phyloP scores from a whole-genome alignment of 2,888 invertebrate genomes.

The Drosophila neotestacea region DNA sequence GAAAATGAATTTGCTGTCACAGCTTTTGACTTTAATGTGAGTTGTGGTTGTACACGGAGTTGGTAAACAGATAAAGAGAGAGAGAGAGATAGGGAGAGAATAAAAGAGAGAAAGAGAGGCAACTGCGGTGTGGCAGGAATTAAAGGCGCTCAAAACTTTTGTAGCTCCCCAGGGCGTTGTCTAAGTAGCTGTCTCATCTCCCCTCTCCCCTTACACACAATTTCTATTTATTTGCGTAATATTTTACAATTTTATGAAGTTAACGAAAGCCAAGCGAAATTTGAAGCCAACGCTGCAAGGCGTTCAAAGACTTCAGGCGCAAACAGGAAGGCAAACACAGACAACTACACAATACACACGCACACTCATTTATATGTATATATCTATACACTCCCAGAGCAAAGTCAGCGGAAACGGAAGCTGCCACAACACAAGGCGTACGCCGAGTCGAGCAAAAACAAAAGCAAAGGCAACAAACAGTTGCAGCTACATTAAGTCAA shows the following conservation, averaged over 20 bases:
- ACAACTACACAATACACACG: slow-evolving; percentile 17
- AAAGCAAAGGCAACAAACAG: slow-evolving; percentile 66
- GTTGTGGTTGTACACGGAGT: slow-evolving; percentile 30
- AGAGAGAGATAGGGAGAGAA: not conserved
- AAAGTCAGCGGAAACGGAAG: slow-evolving; percentile 69
- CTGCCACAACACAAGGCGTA: slow-evolving; percentile 56
- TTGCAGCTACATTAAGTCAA: slow-evolving; percentile 64
- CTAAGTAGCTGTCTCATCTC: slow-evolving; percentile 65
- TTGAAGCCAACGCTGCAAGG: slow-evolving; percentile 48
- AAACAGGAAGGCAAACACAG: slow-evolving; percentile 65
- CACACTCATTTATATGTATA: not conserved
- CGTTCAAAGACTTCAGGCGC: slow-evolving; percentile 57
- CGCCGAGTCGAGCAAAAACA: slow-evolving; percentile 60
- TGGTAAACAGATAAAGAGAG: not conserved
- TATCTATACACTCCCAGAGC: slow-evolving; percentile 1
- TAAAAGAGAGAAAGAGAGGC: too few relatives aligned
- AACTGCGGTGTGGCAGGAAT: slow-evolving; percentile 38
- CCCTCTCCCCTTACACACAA: slow-evolving; percentile 20
- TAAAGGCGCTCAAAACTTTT: slow-evolving; percentile 61
- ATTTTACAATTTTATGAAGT: slow-evolving; percentile 80
- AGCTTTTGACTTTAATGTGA: slow-evolving; percentile 74
- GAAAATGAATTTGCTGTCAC: slow-evolving; percentile 55
- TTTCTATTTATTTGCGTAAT: slow-evolving; percentile 76
- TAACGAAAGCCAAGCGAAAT: slow-evolving; percentile 59
- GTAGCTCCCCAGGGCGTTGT: slow-evolving; percentile 32